Percentiles rank a stretch among this genome's conserved stretches.
phyloP scores from a whole-genome alignment of 2,888 invertebrate species.

The Galerucella nymphaeae region DNA sequence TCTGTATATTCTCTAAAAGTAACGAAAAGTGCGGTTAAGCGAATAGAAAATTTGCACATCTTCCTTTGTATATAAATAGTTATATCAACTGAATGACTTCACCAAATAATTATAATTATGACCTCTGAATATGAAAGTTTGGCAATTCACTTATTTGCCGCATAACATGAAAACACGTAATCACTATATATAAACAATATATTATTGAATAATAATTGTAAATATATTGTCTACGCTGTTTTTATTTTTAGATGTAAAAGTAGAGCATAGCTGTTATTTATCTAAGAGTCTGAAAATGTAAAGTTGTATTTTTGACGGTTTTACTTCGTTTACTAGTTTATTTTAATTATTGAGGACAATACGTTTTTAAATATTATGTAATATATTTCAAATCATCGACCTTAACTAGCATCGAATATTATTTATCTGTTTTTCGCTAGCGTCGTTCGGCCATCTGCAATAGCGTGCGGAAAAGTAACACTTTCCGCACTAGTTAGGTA shows the following conservation, averaged over 20 bases:
- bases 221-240: neutral
- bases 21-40: too few relatives aligned
- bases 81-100: conserved; percentile 47
- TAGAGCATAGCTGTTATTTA: neutral
- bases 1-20: too few relatives aligned
- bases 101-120: conserved; percentile 52
- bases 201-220: conserved; percentile 10
- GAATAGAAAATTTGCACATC: neutral
- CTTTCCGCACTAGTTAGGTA: too few relatives aligned
- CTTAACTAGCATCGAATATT: too few relatives aligned
- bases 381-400: too few relatives aligned
- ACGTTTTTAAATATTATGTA: too few relatives aligned
- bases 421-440: too few relatives aligned
- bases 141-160: conserved; percentile 43
- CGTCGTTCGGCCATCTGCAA: too few relatives aligned
- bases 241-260: neutral
- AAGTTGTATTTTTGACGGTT: neutral
- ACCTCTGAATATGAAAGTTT: conserved; percentile 48
- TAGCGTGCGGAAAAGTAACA: too few relatives aligned
- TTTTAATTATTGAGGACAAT: neutral
- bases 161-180: conserved; percentile 41
- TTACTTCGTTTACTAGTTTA: neutral
- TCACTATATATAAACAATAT: conserved; percentile 51
- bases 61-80: neutral
- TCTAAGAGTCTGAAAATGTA: neutral